A percentile compares a stretch with the other conserved stretches of the same genome.
phyloP scores from a whole-genome alignment of 2,797 vertebrate genomes.

The Molossus alvarezi region DNA sequence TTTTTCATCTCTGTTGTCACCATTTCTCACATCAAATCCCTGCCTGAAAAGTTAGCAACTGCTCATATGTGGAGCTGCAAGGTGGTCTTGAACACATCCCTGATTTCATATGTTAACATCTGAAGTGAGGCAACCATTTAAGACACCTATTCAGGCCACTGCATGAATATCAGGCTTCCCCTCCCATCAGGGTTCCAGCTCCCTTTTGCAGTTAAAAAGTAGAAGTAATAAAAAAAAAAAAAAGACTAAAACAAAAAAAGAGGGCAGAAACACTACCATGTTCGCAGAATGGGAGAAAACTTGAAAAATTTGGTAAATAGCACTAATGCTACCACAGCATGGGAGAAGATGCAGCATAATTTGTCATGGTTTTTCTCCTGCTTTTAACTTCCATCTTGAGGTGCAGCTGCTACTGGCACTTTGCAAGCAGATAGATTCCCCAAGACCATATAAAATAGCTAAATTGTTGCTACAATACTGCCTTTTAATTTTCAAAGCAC shows the following conservation, averaged over 20 bases:
- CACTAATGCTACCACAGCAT: background rate
- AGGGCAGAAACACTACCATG: background rate
- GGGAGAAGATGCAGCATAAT: background rate
- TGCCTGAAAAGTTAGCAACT: background rate
- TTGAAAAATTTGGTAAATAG: conserved; percentile 33
- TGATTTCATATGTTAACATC: conserved; percentile 5
- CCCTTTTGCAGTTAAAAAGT: background rate
- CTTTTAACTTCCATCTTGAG: background rate
- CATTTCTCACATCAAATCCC: background rate
- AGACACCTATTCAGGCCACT: background rate
- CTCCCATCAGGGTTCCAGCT: background rate
- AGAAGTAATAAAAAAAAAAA: conserved; percentile 21
- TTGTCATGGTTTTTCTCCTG: background rate
- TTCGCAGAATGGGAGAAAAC: background rate
- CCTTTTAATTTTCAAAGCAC: background rate
- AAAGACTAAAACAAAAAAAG: background rate
- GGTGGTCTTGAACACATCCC: background rate
- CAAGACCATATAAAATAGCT: background rate
- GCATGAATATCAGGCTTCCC: background rate
- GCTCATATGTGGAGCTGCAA: background rate
- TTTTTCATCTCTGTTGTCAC: conserved; percentile 5
- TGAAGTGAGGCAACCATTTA: background rate
- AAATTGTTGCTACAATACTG: background rate
- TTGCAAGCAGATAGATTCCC: background rate
- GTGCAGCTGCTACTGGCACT: background rate